Evolutionary conservation across 2,113 vertebrate species (phyloP).

Genomic region (Coryphaenoides rupestris): DNA sequence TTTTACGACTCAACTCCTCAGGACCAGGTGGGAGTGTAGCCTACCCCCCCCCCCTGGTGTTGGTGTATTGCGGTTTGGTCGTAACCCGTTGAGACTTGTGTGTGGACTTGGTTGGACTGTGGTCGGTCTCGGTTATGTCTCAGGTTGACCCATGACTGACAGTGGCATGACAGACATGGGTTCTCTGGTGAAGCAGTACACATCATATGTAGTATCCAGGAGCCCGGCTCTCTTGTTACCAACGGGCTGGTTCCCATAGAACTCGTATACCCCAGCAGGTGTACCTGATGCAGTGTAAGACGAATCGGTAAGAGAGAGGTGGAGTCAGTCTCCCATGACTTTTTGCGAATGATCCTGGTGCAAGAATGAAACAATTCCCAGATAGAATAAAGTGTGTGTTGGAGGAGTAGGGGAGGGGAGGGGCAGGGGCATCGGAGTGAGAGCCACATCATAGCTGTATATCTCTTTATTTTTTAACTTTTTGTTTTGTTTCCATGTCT

Average conservation of each 20-base stretch:
- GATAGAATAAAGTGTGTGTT: neutral
- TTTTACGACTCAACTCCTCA: conserved; percentile 21
- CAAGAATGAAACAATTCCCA: conserved; percentile 35
- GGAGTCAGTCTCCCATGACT: conserved; percentile 71
- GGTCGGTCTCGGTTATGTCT: conserved; percentile 34
- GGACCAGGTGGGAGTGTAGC: neutral
- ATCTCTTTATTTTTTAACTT: too few relatives aligned
- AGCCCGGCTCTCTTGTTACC: conserved; percentile 52
- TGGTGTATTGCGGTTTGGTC: conserved; percentile 3
- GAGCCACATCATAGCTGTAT: too few relatives aligned
- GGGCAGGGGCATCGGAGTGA: too few relatives aligned
- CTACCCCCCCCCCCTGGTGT: too few relatives aligned
- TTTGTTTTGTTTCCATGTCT: neutral
- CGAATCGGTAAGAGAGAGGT: conserved; percentile 25
- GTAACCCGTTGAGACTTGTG: conserved; percentile 51
- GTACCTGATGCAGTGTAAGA: conserved; percentile 25
- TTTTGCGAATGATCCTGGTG: conserved; percentile 26
- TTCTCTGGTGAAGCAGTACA: conserved; percentile 38
- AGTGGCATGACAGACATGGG: conserved; percentile 37
- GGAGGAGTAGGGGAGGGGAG: too few relatives aligned
- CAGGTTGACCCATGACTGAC: conserved; percentile 18
- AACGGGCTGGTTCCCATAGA: conserved; percentile 54
- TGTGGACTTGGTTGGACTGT: conserved; percentile 36
- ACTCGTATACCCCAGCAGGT: neutral
- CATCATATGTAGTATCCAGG: conserved; percentile 33